A percentile compares a stretch with the other conserved stretches of the same genome.
Conservation (phyloP, 2,113 vertebrate species). For the Upupa epops region DNA sequence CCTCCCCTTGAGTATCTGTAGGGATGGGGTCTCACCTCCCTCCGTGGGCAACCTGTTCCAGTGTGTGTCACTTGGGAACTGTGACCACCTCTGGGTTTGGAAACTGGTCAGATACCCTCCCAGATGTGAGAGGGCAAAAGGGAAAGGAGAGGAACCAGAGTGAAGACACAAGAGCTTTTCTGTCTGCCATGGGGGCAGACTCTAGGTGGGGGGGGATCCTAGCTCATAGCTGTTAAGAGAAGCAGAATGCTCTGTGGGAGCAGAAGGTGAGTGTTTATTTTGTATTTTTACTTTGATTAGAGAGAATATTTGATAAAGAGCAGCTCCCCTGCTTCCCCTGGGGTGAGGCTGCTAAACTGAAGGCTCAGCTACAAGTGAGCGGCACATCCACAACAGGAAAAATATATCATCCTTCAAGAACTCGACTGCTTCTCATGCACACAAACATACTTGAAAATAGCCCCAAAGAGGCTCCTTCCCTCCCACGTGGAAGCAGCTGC, state of each 20-base stretch:
- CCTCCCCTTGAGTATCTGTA: too few relatives aligned
- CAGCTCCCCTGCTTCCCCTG: neutral
- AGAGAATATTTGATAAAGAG: neutral
- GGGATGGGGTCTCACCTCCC: too few relatives aligned
- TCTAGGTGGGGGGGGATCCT: neutral
- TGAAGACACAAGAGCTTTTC: neutral
- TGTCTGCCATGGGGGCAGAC: neutral
- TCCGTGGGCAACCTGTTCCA: too few relatives aligned
- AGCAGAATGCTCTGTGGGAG: neutral
- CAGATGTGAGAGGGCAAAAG: neutral
- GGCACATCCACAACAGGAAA: conserved; percentile 1
- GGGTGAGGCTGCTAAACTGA: neutral
- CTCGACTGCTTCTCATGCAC: neutral
- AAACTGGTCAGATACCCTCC: neutral
- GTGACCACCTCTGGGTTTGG: neutral
- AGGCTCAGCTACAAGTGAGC: conserved; percentile 5
- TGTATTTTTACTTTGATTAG: neutral
- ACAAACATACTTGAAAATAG: neutral
- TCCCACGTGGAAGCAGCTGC: conserved; percentile 42
- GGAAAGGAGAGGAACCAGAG: neutral
- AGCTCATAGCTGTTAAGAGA: neutral
- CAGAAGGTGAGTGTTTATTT: neutral
- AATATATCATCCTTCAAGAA: neutral
- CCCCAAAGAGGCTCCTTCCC: conserved; percentile 5
- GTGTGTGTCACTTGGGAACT: neutral